Base-by-base conservation (phyloP, 2,888 invertebrate species). In the Troides aeacus region DNA sequence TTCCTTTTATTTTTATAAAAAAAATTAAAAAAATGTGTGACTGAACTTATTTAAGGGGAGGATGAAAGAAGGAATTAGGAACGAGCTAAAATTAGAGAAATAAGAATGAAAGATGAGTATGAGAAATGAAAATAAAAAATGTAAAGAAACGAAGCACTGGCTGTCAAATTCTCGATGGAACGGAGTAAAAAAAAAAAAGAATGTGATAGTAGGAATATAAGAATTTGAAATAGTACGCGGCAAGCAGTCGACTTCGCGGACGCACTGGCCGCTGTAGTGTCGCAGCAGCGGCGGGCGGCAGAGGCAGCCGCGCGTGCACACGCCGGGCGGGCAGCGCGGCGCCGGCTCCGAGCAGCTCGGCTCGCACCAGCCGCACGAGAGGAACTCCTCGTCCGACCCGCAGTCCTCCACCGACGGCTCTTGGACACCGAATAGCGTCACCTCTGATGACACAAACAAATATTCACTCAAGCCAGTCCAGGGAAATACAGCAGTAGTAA, bases 281-380 rank as follows among this genome's bases (percentile, higher is more conserved):
- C 90, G 76, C 21, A 90, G 70, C n/a, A 88, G 73, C 0, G 88
- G 88, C 0, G 88, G 88, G 0, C 83, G 76, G 72, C 90, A 90
- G 0, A 87, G 78, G 63, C 90, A 90, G 8, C 90, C 90, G 0
- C 83, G 75, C 0, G 81, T 83, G 77, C 91, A 90, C 46, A 64
- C 70, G n/a, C 65, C 60, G 0, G 67, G 23, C 24, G 74, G 82
- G 67, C 88, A 89, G 6, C 61, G 39, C 0, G 87, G 86, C 0
- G 72, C 17, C 0, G 85, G 89, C 18, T 82, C 78, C 8, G 81
- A 84, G 66, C 90, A 90, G 74, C 83, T 88, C 0, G 85, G 84
- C 75, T 90, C 89, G 67, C 90, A 90, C 85, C 86, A 87, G 0
- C 89, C 90, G 67, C 90, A 90, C 0, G 81, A 77, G 23, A 84